Base-by-base conservation (phyloP, 2,888 invertebrate genomes). In the Epinotia ramella region DNA sequence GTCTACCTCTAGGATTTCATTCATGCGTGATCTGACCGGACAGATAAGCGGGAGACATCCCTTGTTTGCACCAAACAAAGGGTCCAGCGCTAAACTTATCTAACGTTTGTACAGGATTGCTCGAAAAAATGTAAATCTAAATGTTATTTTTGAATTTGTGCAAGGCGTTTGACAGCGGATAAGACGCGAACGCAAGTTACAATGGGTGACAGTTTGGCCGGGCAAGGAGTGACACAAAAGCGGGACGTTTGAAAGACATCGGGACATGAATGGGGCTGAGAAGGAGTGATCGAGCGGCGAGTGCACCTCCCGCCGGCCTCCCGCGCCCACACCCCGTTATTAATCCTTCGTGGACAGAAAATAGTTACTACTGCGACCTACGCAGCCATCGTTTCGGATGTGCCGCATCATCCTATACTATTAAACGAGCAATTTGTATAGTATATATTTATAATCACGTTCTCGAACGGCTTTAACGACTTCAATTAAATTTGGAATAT, bases 131-230 rank as follows among this genome's bases (percentile, higher is more conserved):
- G 81, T 89, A 88, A 81, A 84, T 88, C 87, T 67, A 60, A 87
- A 91, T 93, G 92, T 94, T 94, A 91, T 94, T 94, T 93, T 94
- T 90, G 91, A 93, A 92, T 94, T 94, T 94, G 94, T 94, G 94
- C 94, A 94, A 94, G 92, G 88, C 90, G 88, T 92, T 90, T 93
- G 94, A 94, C 94, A 92, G 90, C 89, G 90, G 93, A 89, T 88
- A 85, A 86, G 87, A 87, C 84, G 86, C 84, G 87, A 72, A 40
- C 65, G 86, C 82, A 80, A 82, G 84, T 83, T 84, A 93, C 92
- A 93, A 93, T 87, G 89, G 93, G 89, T 92, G 93, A 93, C 93
- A 91, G 90, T 84, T 86, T 82, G 84, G 84, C 84, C 84, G 84
- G 83, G 86, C 89, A 89, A 91, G 89, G 91, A 91, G 89, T 89